These are phyloP conservation scores for Nephila pilipes DNA, from an alignment of 1,140 invertebrate genomes.

Conservation along the genomic window DNA sequence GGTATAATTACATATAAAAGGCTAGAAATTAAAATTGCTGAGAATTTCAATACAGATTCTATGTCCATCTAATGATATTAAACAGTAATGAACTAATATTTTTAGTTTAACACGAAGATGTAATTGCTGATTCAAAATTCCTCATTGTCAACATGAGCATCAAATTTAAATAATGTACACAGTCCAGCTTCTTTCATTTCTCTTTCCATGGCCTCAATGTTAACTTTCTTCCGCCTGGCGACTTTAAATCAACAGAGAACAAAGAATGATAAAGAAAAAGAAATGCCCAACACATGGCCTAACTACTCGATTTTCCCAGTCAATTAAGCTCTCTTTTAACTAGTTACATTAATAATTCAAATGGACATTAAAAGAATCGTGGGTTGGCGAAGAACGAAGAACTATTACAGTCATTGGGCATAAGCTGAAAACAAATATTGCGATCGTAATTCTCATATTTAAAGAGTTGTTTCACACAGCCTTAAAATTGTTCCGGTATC, in stretches of 20 bases:
- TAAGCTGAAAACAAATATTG: neutral
- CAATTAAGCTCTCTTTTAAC: conserved; percentile 23
- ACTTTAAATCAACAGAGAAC: conserved; percentile 10
- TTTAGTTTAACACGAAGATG: neutral
- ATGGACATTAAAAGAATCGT: neutral
- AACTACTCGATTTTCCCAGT: conserved; percentile 17
- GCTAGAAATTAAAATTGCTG: no score
- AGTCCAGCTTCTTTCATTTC: neutral
- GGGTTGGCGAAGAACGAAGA: neutral
- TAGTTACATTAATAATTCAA: conserved; percentile 20
- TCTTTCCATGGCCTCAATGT: neutral
- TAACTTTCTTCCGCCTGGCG: neutral
- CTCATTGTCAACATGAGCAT: neutral
- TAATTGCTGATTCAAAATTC: neutral
- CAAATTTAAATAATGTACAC: neutral
- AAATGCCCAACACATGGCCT: neutral
- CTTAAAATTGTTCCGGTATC: neutral
- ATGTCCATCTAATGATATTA: no score
- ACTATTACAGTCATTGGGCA: neutral
- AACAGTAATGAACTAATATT: no score
- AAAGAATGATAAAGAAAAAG: neutral
- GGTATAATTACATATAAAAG: no score
- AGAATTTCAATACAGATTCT: no score
- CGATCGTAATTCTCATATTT: neutral
- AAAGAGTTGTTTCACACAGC: neutral